Base-by-base conservation (phyloP, 2,797 vertebrate species). In the Notolepis coatsorum region DNA sequence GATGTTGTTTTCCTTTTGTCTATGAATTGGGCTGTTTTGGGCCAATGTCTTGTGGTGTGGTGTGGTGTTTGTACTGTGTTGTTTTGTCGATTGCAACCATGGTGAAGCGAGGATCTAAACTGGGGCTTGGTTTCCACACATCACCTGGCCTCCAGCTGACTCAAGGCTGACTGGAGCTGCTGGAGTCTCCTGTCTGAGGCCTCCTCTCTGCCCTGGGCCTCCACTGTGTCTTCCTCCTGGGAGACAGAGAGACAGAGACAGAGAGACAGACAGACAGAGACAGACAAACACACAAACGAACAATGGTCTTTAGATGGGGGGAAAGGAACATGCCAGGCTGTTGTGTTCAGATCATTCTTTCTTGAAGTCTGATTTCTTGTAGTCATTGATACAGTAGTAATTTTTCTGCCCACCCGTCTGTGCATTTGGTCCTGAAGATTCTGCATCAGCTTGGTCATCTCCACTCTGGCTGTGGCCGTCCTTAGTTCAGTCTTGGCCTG, bases 81-180 rank as follows among this genome's bases (percentile, higher is more conserved):
- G n/a, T n/a, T n/a, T n/a, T n/a, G n/a, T n/a, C n/a, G n/a, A n/a
- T n/a, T n/a, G n/a, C n/a, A n/a, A n/a, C n/a, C n/a, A n/a, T n/a
- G n/a, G n/a, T n/a, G n/a, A n/a, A n/a, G n/a, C n/a, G n/a, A n/a
- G n/a, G n/a, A n/a, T n/a, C n/a, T n/a, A n/a, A n/a, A n/a, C n/a
- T n/a, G n/a, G n/a, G n/a, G n/a, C n/a, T n/a, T n/a, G n/a, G n/a
- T n/a, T n/a, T n/a, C n/a, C n/a, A n/a, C n/a, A n/a, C n/a, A n/a
- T 91, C 90, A 96, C 97, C 95, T 95, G 77, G 90, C 74, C 81
- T 98, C 96, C 23, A 96, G 73, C 53, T 96, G 94, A 71, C 89
- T 92, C 66, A 98, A 76, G 49, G 85, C 90, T 1, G 88, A 78
- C 53, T 96, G 96, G 61, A 97, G 86, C 73, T 98, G 91, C 33